Evolutionary conservation across 2,888 invertebrate genomes (phyloP).

Genomic region (Trimorus sp.): DNA sequence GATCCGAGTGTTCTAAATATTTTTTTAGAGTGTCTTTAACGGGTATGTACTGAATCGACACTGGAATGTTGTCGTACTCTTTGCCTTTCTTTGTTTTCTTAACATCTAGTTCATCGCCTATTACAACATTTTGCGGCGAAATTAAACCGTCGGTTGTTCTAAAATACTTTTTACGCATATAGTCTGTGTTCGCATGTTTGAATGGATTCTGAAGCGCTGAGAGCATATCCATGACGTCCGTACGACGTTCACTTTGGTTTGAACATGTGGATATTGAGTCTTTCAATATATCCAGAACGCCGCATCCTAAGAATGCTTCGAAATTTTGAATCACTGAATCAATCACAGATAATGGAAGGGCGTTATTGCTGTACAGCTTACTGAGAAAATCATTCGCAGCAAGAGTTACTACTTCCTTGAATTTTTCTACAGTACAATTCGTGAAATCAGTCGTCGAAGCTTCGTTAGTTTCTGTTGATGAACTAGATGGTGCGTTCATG

Average conservation of each 20-base stretch:
- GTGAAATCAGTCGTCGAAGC: neutral
- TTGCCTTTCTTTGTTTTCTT: neutral
- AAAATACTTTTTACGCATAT: no score
- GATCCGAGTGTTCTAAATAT: slow-evolving; percentile 5
- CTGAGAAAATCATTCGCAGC: neutral
- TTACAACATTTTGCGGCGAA: no score
- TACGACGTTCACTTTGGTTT: neutral
- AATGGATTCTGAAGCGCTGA: neutral
- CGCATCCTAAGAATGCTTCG: neutral
- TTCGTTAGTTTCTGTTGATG: neutral
- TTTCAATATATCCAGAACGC: neutral
- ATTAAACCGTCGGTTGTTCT: no score
- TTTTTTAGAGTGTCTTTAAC: neutral
- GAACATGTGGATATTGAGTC: neutral
- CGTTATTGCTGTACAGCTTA: neutral
- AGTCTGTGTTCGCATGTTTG: no score
- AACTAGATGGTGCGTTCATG: neutral
- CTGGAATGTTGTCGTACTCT: neutral
- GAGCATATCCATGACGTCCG: neutral
- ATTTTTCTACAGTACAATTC: neutral
- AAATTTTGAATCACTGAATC: neutral
- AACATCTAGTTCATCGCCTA: no score
- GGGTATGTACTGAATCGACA: neutral
- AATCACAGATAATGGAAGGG: neutral
- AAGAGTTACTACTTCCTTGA: neutral